Percentiles rank a stretch among this genome's conserved stretches.
These are phyloP conservation scores for Lamellibrachia luymesi DNA, from an alignment of 1,140 invertebrate genomes.

Conservation along the genomic window DNA sequence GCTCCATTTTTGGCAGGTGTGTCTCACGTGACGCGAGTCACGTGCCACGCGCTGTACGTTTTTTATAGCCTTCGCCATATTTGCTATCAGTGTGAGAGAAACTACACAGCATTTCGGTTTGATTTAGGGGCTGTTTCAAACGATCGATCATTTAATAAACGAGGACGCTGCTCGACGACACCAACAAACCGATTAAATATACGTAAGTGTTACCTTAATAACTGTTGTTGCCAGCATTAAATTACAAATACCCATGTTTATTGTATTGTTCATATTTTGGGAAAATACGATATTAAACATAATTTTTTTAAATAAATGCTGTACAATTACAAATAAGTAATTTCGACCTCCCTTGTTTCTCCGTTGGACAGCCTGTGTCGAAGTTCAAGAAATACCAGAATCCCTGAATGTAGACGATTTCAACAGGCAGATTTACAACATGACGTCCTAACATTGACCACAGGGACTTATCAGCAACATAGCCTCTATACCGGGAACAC, in stretches of 20 bases:
- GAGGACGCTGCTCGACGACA: background rate
- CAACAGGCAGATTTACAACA: too few relatives aligned
- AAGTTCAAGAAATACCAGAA: background rate
- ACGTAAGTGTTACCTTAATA: background rate
- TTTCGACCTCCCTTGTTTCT: background rate
- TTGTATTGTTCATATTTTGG: background rate
- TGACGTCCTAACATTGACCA: too few relatives aligned
- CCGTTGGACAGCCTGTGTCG: background rate
- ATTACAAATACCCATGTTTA: background rate
- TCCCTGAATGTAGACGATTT: background rate
- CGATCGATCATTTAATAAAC: background rate
- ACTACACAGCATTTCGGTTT: background rate
- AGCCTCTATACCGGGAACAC: background rate
- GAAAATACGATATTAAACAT: background rate
- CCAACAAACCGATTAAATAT: background rate
- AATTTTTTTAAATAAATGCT: too few relatives aligned
- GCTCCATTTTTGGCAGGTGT: slow-evolving; percentile 3
- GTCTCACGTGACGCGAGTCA: background rate
- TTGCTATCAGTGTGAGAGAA: background rate
- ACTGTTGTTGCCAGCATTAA: background rate
- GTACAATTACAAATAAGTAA: background rate
- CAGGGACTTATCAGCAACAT: too few relatives aligned
- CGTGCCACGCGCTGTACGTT: background rate
- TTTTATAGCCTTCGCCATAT: background rate
- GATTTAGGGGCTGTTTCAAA: background rate